Percentiles rank a stretch among this genome's conserved stretches.
These are phyloP conservation scores for Argentina silus DNA, from an alignment of 2,797 vertebrate species.

Conservation along the genomic window DNA sequence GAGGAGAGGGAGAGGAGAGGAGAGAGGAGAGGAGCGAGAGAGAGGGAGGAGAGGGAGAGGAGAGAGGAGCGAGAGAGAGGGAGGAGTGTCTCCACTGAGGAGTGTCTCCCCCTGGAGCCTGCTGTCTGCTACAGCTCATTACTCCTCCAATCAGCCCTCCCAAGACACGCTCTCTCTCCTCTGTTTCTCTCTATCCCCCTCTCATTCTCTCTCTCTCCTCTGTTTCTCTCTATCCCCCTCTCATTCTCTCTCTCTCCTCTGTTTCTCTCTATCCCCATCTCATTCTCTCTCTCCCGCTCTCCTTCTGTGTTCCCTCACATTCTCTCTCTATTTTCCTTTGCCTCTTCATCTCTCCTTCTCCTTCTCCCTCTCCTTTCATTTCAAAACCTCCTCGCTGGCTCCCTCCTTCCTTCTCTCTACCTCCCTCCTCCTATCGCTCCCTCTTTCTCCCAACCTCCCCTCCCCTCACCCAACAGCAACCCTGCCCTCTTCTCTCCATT, in stretches of 20 bases:
- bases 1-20: background rate
- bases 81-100: background rate
- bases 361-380: background rate
- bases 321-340: background rate
- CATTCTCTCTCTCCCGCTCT: background rate
- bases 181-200: background rate
- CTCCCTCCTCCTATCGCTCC: background rate
- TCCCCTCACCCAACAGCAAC: background rate
- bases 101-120: background rate
- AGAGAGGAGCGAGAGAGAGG: too few relatives aligned
- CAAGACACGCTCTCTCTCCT: background rate
- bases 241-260: background rate
- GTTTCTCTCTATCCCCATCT: background rate
- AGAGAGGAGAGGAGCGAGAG: background rate
- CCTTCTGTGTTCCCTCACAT: background rate
- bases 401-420: background rate
- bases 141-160: slow-evolving; percentile 1
- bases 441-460: background rate
- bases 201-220: background rate
- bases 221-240: background rate
- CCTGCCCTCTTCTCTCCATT: background rate
- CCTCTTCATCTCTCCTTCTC: background rate
- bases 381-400: background rate
- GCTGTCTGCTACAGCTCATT: slow-evolving; percentile 15
- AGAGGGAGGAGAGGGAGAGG: background rate